Evolutionary conservation across 2,113 vertebrate genomes (phyloP), one percentile per base, ranked within the genome.

Genomic region (Rhizomys pruinosus): DNA sequence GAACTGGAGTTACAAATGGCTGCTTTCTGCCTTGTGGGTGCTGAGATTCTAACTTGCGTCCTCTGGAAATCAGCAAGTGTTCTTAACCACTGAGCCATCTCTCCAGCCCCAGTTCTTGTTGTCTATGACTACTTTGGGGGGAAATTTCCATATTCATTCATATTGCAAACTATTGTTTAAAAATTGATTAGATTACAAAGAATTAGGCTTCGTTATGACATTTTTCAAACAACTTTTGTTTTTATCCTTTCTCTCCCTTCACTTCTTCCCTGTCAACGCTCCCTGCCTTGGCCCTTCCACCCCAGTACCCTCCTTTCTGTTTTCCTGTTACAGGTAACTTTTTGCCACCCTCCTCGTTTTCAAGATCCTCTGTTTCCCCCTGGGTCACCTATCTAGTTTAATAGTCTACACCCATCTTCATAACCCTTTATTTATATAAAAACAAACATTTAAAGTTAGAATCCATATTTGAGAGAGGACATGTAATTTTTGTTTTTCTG

Each of bases 101-200:
- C n/a, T n/a, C n/a, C n/a, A n/a, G n/a, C n/a, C n/a, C n/a, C n/a
- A n/a, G n/a, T n/a, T n/a, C n/a, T n/a, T n/a, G n/a, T n/a, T n/a
- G n/a, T n/a, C n/a, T n/a, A n/a, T n/a, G n/a, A n/a, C n/a, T n/a
- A n/a, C n/a, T 89, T 47, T 66, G 57, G 6, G 5, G 27, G 3
- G 20, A 57, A 92, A 74, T 47, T 27, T 84, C 4, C 34, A 59
- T 79, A 69, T 87, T 94, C 25, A 73, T 73, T 84, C 15, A 91
- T 1, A 42, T 2, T 7, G 27, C 5, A 91, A 76, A 15, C 64
- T 90, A 73, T 11, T 80, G n/a, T 1, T n/a, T 61, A 61, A 61
- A n/a, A 19, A 12, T 84, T 68, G n/a, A 52, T 68, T 52, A 52
- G 32, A 66, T 68, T 68, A 52, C 12, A 37, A 15, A 68, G 29